Percentiles rank a stretch among this genome's conserved stretches.
phyloP scores from a whole-genome alignment of 2,888 invertebrate species.

The Caenorhabditis drosophilae region DNA sequence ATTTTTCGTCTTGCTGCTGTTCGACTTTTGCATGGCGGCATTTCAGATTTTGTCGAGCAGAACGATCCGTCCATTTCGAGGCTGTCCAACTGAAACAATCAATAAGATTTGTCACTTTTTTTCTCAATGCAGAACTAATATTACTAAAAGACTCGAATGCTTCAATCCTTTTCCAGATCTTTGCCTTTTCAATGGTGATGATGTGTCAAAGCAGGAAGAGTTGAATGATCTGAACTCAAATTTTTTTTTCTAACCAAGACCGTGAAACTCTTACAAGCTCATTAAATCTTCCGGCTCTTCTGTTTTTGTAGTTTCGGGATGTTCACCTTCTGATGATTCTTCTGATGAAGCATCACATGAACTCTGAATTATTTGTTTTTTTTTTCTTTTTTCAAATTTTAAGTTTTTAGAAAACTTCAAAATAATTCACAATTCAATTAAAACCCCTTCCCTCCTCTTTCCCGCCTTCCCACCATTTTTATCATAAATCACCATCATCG shows the following conservation, averaged over 20 bases:
- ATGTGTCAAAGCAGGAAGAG: constrained; percentile 32
- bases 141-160: constrained; percentile 21
- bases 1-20: constrained; percentile 34
- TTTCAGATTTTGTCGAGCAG: constrained; percentile 56
- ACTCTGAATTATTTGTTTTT: constrained; percentile 38
- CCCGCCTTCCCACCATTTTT: neutral
- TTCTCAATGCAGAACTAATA: too few relatives aligned
- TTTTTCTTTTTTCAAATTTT: too few relatives aligned
- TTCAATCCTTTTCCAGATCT: constrained; percentile 29
- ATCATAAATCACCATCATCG: neutral
- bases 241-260: too few relatives aligned
- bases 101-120: too few relatives aligned
- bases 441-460: too few relatives aligned
- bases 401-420: too few relatives aligned
- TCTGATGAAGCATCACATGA: constrained; percentile 59
- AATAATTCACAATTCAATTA: too few relatives aligned
- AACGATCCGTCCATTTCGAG: constrained; percentile 56
- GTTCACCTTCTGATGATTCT: constrained; percentile 53
- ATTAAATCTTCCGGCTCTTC: constrained; percentile 25
- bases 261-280: too few relatives aligned
- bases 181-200: constrained; percentile 38
- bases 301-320: neutral
- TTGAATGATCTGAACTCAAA: too few relatives aligned
- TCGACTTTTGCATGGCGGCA: constrained; percentile 36
- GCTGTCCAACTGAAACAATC: too few relatives aligned